phyloP scores from a whole-genome alignment of 2,797 vertebrate genomes.

The Harpagifer antarcticus region DNA sequence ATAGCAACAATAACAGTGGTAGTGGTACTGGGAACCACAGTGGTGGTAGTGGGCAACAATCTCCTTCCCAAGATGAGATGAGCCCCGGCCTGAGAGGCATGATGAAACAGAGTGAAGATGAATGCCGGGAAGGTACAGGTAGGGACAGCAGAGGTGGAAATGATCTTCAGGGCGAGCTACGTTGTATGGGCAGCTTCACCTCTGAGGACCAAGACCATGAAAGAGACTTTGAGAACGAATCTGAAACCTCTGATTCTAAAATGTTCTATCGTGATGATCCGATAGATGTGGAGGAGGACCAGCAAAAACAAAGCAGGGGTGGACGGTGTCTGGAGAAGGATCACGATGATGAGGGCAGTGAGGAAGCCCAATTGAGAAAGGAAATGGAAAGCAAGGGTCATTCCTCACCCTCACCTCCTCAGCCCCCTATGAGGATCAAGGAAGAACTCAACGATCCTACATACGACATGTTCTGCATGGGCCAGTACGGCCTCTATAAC shows the following conservation, averaged over 20 bases:
- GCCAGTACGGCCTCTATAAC: constrained; percentile 97
- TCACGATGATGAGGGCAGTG: constrained; percentile 75
- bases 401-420: constrained; percentile 89
- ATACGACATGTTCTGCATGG: constrained; percentile 99
- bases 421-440: constrained; percentile 94
- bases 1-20: constrained; percentile 82
- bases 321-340: constrained; percentile 77
- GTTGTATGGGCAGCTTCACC: constrained; percentile 96
- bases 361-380: constrained; percentile 88
- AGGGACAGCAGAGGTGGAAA: constrained; percentile 84
- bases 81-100: constrained; percentile 94
- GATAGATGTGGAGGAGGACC: constrained; percentile 92
- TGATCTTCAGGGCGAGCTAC: constrained; percentile 86
- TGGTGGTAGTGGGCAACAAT: constrained; percentile 89
- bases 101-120: constrained; percentile 90
- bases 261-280: constrained; percentile 91
- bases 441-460: constrained; percentile 97
- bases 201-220: constrained; percentile 98
- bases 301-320: constrained; percentile 72
- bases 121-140: constrained; percentile 88
- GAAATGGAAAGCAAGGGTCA: constrained; percentile 90
- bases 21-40: constrained; percentile 81
- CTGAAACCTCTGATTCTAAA: constrained; percentile 96
- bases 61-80: constrained; percentile 96
- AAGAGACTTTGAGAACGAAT: constrained; percentile 98